Evolutionary conservation across 1,140 invertebrate genomes (phyloP).

Genomic region (Heliconius nattereri): DNA sequence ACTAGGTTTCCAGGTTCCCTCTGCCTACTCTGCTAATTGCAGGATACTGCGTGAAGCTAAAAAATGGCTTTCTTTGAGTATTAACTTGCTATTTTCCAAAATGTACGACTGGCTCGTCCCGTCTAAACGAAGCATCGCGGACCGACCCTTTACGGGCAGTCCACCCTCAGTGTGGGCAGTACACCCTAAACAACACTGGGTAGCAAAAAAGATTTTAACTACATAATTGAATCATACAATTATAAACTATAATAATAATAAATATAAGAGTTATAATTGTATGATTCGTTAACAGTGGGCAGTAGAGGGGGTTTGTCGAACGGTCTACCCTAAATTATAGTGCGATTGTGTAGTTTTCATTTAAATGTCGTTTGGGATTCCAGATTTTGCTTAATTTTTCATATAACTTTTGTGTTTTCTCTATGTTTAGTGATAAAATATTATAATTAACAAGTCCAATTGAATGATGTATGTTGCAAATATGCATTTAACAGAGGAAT

Average conservation of each 20-base stretch:
- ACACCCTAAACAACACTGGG: conserved; percentile 62
- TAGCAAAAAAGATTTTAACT: conserved; percentile 66
- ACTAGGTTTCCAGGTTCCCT: no score
- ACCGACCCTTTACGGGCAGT: conserved; percentile 75
- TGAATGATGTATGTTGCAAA: no score
- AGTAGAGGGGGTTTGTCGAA: conserved; percentile 59
- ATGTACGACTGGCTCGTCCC: not conserved
- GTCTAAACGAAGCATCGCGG: conserved; percentile 59
- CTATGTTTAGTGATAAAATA: no score
- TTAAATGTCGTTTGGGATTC: conserved; percentile 54
- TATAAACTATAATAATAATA: conserved; percentile 37
- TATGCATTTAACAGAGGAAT: no score
- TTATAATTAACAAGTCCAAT: no score
- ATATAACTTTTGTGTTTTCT: not conserved
- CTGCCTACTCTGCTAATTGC: no score
- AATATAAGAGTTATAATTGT: conserved; percentile 37
- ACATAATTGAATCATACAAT: conserved; percentile 25
- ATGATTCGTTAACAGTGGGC: conserved; percentile 52
- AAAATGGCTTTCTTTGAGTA: no score
- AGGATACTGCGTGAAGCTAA: no score
- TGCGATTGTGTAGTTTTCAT: conserved; percentile 74
- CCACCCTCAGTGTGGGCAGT: conserved; percentile 73
- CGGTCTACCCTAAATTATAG: conserved; percentile 66
- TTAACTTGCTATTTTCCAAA: no score
- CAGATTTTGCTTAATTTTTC: conserved; percentile 13